Base-by-base conservation (phyloP, 1,140 invertebrate species). In the Drosophila rhopaloa region DNA sequence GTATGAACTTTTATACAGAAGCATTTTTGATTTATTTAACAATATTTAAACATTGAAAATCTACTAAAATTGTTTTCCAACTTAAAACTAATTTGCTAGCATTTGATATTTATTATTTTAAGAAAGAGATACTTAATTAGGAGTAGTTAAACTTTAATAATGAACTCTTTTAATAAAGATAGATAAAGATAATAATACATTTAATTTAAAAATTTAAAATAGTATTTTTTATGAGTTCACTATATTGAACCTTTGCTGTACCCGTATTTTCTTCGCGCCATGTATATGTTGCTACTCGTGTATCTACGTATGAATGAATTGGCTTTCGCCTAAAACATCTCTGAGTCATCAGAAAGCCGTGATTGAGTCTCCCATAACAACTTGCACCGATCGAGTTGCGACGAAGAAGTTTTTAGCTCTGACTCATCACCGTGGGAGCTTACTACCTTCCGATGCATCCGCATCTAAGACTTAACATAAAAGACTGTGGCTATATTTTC, bases 291-390 rank as follows among this genome's bases (percentile, higher is more conserved):
- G 55, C 66, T 56, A 61, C 44, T 41, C 37, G 46, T 67, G 65
- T 68, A 32, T 72, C 68, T 72, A 72, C 56, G 66, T 71, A 71
- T 71, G 53, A 71, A 72, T 72, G 54, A 56, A 72, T 47, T 8
- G 63, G 66, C 68, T 72, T 72, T 72, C 68, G 68, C 66, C 68
- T 72, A 72, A 72, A 72, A 72, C 66, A 37, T 29, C 19, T 29
- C 27, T 72, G 68, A 72, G 16, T 72, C 68, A 72, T 9, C 27
- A 24, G 19, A 58, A 24, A 71, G 68, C 66, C 53, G 53, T 37
- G 67, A 35, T 70, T 56, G 48, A 35, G 46, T 48, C 53, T 56
- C 38, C 38, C 48, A 71, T 48, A 72, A 50, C 68, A 70, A 53
- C 65, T 68, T 66, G 65, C 50, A 40, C 29, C 65, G 67, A 71